Base-by-base conservation (phyloP, 2,113 vertebrate genomes). In the Mustela lutreola region DNA sequence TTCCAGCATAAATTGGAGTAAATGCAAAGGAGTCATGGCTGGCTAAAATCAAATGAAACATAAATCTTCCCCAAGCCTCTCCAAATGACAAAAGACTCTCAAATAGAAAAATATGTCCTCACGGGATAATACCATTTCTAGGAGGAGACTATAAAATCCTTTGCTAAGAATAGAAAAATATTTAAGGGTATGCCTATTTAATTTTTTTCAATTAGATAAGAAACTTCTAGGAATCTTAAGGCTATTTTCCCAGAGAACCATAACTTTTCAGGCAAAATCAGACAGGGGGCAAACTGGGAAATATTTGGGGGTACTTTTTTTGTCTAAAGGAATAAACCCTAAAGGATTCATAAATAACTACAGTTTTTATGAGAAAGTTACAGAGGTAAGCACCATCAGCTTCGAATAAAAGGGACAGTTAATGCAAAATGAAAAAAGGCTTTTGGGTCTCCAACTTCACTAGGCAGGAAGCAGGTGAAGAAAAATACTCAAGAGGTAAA, bases 151-250 rank as follows among this genome's bases (percentile, higher is more conserved):
- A 9, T 81, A 82, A 80, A 80, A 28, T 36, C 15, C 0, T 79
- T 93, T 91, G 39, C 19, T 85, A 50, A 89, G 39, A 70, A 31
- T 50, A 90, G 7, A 87, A 18, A 97, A 73, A 71, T 62, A 92
- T 81, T 76, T 89, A 81, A 81, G 2, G 15, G 0, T 96, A 33
- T 28, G 36, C 28, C 4, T 85, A 81, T 56, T 42, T 86, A 86
- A 50, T 18, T 1, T 73, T 73, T 93, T 71, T 91, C 24, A 91
- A 67, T 65, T 67, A 89, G 81, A n/a, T 11, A 79, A 94, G 11
- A 73, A 60, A 4, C 36, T 88, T 60, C 36, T 71, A 80, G 78
- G 33, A 67, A 94, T 84, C 15, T 75, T 83, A 84, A 76, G 33
- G 10, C 22, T 39, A 42, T 88, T 65, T 60, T 28, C 28, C 15